These are phyloP conservation scores for Aplysina aerophoba DNA, from an alignment of 37 sponge, comb jelly and placozoan species.

Conservation along the genomic window DNA sequence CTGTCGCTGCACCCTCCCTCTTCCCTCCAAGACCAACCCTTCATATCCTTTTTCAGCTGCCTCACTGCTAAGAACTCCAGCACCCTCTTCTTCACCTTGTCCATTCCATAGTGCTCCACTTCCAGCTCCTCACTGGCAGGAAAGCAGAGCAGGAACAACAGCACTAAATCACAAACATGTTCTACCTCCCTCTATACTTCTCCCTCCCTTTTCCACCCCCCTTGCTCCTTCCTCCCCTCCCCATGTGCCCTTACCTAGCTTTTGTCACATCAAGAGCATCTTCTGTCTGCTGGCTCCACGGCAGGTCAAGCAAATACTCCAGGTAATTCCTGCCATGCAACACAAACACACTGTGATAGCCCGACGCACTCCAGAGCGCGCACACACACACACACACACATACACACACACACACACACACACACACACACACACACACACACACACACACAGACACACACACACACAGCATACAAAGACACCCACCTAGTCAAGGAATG, in stretches of 20 bases:
- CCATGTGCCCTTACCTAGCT: slow-evolving; percentile 48
- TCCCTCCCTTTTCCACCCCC: background rate
- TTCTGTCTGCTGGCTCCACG: slow-evolving; percentile 72
- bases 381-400: background rate
- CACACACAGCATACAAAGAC: background rate
- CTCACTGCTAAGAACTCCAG: slow-evolving; percentile 91
- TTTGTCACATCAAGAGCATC: slow-evolving; percentile 68
- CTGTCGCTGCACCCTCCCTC: no score
- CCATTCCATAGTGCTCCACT: slow-evolving; percentile 85
- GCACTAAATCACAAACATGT: background rate
- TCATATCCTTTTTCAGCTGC: slow-evolving; percentile 74
- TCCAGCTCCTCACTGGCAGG: slow-evolving; percentile 53
- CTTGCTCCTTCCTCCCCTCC: background rate
- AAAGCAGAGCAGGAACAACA: background rate
- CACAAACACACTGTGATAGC: background rate
- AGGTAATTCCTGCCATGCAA: slow-evolving; percentile 63
- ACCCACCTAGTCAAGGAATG: slow-evolving; percentile 74
- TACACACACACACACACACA: slow-evolving; percentile 1
- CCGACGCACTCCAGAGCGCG: no score
- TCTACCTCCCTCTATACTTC: background rate
- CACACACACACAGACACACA: background rate
- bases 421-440: background rate
- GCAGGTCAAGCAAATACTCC: slow-evolving; percentile 85
- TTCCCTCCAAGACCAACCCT: slow-evolving; percentile 44
- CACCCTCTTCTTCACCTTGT: slow-evolving; percentile 82